Evolutionary conservation across 1,140 invertebrate genomes (phyloP), one percentile per base, ranked within the genome.

Genomic region (Zeugodacus cucurbitae): DNA sequence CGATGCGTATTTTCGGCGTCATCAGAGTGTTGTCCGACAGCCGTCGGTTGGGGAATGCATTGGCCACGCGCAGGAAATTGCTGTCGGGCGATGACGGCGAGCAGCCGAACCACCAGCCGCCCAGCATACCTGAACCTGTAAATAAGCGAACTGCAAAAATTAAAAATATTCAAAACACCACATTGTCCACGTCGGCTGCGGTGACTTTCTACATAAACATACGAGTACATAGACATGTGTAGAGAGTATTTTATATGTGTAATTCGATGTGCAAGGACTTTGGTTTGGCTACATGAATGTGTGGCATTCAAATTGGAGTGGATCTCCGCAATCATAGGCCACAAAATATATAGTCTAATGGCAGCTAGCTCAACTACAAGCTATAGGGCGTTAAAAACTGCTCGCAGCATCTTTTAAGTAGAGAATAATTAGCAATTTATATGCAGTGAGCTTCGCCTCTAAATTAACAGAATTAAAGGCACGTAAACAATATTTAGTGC

Each of bases 21-120:
- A 98, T 98, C 90, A 98, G 94, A 34, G 97, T 98, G 93, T 98
- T 98, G 94, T 98, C 98, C 5, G 97, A 98, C 34, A 98, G 95
- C 57, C 98, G 96, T 78, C 97, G 96, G 91, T 96, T 97, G 29
- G 97, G 96, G 91, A 97, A 97, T 89, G 93, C 93, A 91, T 96
- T 97, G 59, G 95, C 95, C 3, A 98, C 97, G 64, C 97, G 95
- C 91, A 98, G 94, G 94, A 98, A 97, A 94, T 98, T 98, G 91
- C 96, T 97, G 91, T 98, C 97, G 32, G 97, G 96, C 44, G 96
- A 96, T 32, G 96, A 96, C 0, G 96, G 95, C 2, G 96, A 96
- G 89, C 94, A 95, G 88, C 95, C 95, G 89, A 96, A 96, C 95
- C 95, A 97, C 95, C 96, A 97, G 88, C 95, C 95, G 57, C 96